A percentile compares a stretch with the other conserved stretches of the same genome.
phyloP scores from a whole-genome alignment of 2,888 invertebrate genomes.

The Candidula unifasciata region DNA sequence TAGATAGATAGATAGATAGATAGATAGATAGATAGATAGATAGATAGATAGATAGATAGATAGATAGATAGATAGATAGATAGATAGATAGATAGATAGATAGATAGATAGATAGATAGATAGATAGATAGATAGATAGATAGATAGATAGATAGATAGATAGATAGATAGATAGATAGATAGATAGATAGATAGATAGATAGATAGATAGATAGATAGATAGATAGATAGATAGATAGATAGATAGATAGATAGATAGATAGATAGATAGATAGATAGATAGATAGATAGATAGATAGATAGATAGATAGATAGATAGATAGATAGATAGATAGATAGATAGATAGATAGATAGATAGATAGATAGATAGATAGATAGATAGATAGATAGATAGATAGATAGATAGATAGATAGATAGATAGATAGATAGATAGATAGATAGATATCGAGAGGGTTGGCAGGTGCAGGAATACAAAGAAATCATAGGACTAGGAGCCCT shows the following conservation, averaged over 20 bases:
- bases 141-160: no score
- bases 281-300: background rate
- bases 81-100: constrained; percentile 17
- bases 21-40: constrained; percentile 15
- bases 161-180: no score
- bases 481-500: no score
- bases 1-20: constrained; percentile 2
- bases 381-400: constrained; percentile 15
- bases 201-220: no score
- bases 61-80: constrained; percentile 13
- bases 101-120: background rate
- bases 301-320: constrained; percentile 9
- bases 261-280: background rate
- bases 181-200: no score
- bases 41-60: constrained; percentile 12
- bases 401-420: constrained; percentile 4
- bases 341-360: constrained; percentile 9
- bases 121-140: no score
- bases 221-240: no score
- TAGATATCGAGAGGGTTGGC: no score
- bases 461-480: no score
- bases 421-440: background rate
- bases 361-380: background rate
- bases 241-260: no score
- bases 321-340: constrained; percentile 15